Conservation (phyloP, 35 echinoderm and acorn worm species). For the Apostichopus japonicus region DNA sequence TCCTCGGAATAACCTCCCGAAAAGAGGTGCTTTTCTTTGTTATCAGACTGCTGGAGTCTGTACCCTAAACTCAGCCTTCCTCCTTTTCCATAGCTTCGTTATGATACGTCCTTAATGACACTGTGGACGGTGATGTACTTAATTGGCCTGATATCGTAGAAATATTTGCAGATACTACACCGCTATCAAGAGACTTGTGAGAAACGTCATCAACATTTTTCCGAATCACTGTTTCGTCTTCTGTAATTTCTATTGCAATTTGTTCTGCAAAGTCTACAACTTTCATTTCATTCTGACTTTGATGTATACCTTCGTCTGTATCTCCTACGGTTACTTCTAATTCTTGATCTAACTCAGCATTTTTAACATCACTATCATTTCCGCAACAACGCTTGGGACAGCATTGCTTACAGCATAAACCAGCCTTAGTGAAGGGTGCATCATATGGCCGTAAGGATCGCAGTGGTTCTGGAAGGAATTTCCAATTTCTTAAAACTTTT, state of each 20-base stretch:
- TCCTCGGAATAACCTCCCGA: neutral
- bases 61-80: neutral
- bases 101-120: neutral
- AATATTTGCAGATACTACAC: slow-evolving; percentile 3
- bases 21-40: neutral
- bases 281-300: neutral
- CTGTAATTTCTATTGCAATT: neutral
- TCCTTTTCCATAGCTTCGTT: neutral
- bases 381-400: slow-evolving; percentile 20
- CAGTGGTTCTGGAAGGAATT: slow-evolving; percentile 72
- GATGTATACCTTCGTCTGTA: neutral
- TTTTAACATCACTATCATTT: neutral
- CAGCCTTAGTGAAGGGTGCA: slow-evolving; percentile 2
- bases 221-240: neutral
- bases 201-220: neutral
- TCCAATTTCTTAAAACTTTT: slow-evolving; percentile 65
- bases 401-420: slow-evolving; percentile 26
- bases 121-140: slow-evolving; percentile 1
- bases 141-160: slow-evolving; percentile 48
- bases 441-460: slow-evolving; percentile 84
- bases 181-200: neutral
- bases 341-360: neutral
- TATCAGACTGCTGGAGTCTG: no score
- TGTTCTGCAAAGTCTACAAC: neutral
- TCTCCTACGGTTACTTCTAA: neutral